phyloP scores from a whole-genome alignment of 2,113 vertebrate species.

The Perca fluviatilis region DNA sequence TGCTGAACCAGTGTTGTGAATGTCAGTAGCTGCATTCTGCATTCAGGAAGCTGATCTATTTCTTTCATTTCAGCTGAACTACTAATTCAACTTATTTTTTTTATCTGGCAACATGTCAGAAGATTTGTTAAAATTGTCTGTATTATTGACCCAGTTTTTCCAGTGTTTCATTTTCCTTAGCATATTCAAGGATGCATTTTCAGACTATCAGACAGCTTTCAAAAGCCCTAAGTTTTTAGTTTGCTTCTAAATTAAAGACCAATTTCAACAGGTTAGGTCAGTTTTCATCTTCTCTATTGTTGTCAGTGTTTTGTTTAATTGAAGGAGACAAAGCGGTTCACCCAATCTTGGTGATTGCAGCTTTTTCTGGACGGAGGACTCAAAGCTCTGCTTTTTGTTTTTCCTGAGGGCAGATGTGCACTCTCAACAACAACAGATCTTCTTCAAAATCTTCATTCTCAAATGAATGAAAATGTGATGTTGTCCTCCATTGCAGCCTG shows the following conservation, averaged over 20 bases:
- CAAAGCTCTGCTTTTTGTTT: background rate
- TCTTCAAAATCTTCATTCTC: background rate
- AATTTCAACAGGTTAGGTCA: background rate
- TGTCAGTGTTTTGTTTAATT: background rate
- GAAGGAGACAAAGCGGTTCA: background rate
- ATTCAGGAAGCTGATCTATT: background rate
- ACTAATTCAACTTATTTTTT: background rate
- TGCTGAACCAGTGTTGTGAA: background rate
- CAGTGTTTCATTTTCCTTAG: slow-evolving; percentile 1
- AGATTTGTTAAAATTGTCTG: background rate
- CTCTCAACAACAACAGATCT: background rate
- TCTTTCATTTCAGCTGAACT: background rate
- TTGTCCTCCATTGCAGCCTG: background rate
- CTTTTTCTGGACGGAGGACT: background rate
- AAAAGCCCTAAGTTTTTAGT: background rate
- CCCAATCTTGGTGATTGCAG: background rate
- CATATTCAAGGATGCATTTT: background rate
- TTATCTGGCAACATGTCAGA: background rate
- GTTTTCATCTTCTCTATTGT: background rate
- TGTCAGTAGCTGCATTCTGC: background rate
- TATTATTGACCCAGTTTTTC: background rate
- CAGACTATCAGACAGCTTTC: background rate
- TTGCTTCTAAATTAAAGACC: background rate
- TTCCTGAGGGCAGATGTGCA: background rate
- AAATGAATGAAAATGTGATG: background rate